Base-by-base conservation (phyloP, 2,797 vertebrate species). In the Psittacula echo region DNA sequence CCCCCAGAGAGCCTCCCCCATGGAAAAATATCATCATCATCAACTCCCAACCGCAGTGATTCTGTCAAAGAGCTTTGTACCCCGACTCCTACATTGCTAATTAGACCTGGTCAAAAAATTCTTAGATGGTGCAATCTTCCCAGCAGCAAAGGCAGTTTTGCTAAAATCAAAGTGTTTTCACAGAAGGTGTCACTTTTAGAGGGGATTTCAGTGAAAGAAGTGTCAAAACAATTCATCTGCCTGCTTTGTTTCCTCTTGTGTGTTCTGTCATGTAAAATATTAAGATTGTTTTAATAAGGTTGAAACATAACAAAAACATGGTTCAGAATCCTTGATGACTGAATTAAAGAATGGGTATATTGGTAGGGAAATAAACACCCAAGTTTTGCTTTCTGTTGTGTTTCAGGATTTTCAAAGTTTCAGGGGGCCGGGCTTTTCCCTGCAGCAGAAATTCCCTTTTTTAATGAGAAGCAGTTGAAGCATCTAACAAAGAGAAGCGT, bases 221-320 rank as follows among this genome's bases (percentile, higher is more conserved):
- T 79, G 88, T 89, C 86, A 93, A 90, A 95, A 93, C 64, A 95
- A 91, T 61, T 82, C 4, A 37, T 67, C 77, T 79, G 53, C 45
- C 66, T 78, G 67, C 56, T 95, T 75, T 90, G 93, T 87, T 95
- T 93, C 77, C 48, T 73, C 71, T 45, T n/a, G 60, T 76, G 83
- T 79, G 67, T 48, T 93, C 84, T 82, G 41, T 42, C 81, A 51
- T 27, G 26, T 76, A 85, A 87, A 90, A 79, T 45, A 79, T 37
- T 80, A 66, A 45, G 12, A 77, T 80, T 54, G 50, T 88, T 93
- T 91, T 89, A 56, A 41, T 66, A 41, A 37, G 51, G 48, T 56
- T 87, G 86, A 89, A 90, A 45, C 41, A 13, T 45, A 89, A 90
- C 88, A 93, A 76, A 90, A 84, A 15, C 37, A 22, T 84, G 51